These are phyloP conservation scores for Alauda arvensis DNA, from an alignment of 2,797 vertebrate species.

Conservation along the genomic window DNA sequence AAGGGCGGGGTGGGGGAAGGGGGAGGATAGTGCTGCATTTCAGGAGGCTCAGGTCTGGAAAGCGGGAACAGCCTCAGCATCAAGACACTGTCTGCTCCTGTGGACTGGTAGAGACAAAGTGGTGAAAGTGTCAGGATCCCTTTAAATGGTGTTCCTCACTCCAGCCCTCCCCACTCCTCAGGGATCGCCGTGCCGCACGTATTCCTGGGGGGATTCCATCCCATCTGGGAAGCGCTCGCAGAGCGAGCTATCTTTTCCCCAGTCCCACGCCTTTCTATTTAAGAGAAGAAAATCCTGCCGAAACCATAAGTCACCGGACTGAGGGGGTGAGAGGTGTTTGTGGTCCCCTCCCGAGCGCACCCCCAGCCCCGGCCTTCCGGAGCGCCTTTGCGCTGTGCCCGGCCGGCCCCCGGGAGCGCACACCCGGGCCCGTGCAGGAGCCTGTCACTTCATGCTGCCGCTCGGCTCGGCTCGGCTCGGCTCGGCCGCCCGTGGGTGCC, in stretches of 20 bases:
- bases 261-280: not conserved
- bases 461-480: not conserved
- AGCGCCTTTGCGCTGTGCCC: too few species aligned
- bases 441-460: accelerated
- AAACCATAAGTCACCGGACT: not conserved
- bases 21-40: not conserved
- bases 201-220: not conserved
- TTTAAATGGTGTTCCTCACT: not conserved
- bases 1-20: not conserved
- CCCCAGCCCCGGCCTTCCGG: not conserved
- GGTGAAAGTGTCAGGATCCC: not conserved
- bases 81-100: not conserved
- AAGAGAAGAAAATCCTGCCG: not conserved
- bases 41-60: not conserved
- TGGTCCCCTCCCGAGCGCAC: not conserved
- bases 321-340: not conserved
- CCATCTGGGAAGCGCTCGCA: not conserved
- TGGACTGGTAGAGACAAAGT: not conserved
- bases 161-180: not conserved
- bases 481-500: not conserved
- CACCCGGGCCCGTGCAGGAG: accelerated
- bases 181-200: not conserved
- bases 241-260: not conserved
- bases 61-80: not conserved
- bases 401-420: not conserved